Conservation (phyloP, 1,140 invertebrate species). For the Bombyx mandarina region DNA sequence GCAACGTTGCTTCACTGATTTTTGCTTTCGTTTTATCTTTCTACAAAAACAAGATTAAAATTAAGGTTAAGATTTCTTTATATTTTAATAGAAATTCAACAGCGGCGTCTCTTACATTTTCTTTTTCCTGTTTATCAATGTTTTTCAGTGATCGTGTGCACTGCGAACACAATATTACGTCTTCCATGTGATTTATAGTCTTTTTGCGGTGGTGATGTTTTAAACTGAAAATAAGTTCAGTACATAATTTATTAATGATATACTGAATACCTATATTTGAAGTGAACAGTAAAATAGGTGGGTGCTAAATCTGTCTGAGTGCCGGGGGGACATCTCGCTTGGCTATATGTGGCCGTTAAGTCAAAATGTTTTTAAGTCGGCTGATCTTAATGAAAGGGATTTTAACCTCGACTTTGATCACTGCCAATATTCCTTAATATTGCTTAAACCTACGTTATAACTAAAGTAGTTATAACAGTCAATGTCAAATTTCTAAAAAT, state of each 20-base stretch:
- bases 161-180: conserved; percentile 50
- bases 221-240: conserved; percentile 23
- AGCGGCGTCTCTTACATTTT: conserved; percentile 34
- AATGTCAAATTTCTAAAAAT: no score
- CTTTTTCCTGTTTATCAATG: conserved; percentile 61
- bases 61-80: not conserved
- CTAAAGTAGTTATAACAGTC: no score
- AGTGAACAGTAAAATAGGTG: no score
- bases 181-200: conserved; percentile 58
- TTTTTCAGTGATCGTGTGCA: conserved; percentile 46
- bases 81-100: not conserved
- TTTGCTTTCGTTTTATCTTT: conserved; percentile 57
- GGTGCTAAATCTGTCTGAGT: no score
- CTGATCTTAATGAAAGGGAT: no score
- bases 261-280: no score
- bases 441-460: no score
- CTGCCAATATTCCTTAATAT: no score
- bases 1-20: conserved; percentile 28
- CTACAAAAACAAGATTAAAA: conserved; percentile 16
- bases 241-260: not conserved
- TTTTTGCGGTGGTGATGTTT: conserved; percentile 60
- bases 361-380: no score
- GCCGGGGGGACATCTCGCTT: no score
- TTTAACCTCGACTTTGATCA: no score
- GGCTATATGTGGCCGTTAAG: no score